These are phyloP conservation scores for Scleropages formosus DNA, from an alignment of 2,797 vertebrate species.

Conservation along the genomic window DNA sequence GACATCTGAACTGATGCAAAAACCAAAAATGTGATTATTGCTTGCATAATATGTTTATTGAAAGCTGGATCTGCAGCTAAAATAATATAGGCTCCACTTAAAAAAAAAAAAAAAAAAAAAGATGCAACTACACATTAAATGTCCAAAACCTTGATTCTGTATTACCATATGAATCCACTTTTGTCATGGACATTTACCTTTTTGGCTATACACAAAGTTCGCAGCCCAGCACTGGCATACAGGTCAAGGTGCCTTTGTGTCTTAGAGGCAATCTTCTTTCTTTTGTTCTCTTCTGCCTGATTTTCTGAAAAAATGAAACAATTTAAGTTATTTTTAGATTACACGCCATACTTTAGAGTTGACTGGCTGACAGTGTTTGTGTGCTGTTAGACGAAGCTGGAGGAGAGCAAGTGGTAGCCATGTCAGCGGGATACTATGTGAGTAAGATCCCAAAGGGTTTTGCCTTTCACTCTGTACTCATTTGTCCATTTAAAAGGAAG, in stretches of 20 bases:
- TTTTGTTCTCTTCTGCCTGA: conserved; percentile 53
- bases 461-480: not conserved
- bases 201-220: conserved; percentile 88
- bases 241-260: conserved; percentile 83
- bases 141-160: not conserved
- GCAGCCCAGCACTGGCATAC: conserved; percentile 83
- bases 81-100: not conserved
- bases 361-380: not conserved
- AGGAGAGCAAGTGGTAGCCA: not conserved
- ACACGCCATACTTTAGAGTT: not conserved
- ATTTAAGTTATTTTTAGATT: not conserved
- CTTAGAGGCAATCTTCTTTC: conserved; percentile 67
- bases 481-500: not conserved
- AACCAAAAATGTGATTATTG: too few relatives aligned
- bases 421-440: not conserved
- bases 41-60: too few relatives aligned
- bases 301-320: conserved; percentile 58
- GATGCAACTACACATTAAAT: not conserved
- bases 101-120: not conserved
- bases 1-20: not conserved
- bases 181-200: conserved; percentile 69
- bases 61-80: too few relatives aligned
- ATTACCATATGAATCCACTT: not conserved
- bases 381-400: not conserved
- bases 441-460: not conserved